These are phyloP conservation scores for human (Homo sapiens) DNA, from an alignment of 2,113 vertebrate genomes.

Conservation along the genomic window DNA sequence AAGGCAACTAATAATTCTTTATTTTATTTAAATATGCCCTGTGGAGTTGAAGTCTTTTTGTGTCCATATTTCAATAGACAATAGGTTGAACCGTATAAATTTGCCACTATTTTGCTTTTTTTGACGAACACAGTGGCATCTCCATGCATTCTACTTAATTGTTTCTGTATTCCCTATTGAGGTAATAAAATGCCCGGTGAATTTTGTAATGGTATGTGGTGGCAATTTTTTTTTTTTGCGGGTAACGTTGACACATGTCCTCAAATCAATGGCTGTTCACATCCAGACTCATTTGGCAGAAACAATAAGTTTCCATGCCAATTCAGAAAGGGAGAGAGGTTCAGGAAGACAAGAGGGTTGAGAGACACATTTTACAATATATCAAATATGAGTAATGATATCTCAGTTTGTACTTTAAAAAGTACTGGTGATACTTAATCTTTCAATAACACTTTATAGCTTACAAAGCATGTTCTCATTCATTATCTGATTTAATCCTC, in stretches of 20 bases:
- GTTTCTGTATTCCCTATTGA: neutral
- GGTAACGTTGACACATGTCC: neutral
- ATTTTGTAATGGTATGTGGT: neutral
- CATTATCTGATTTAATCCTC: constrained; percentile 57
- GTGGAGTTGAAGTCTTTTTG: neutral
- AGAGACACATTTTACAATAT: constrained; percentile 32
- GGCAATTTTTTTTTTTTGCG: neutral
- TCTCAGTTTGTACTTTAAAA: constrained; percentile 44
- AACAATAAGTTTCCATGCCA: constrained; percentile 43
- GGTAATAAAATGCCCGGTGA: neutral
- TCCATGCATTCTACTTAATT: neutral
- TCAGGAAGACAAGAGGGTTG: constrained; percentile 23
- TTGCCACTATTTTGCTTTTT: neutral
- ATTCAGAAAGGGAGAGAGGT: neutral
- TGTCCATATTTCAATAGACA: neutral
- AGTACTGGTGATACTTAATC: constrained; percentile 31
- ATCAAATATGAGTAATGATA: constrained; percentile 51
- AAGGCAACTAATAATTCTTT: neutral
- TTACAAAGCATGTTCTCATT: constrained; percentile 46
- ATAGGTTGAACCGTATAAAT: neutral
- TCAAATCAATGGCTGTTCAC: constrained; percentile 56
- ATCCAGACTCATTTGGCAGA: constrained; percentile 60
- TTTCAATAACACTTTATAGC: constrained; percentile 46
- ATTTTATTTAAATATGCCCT: neutral
- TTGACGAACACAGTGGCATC: neutral